Evolutionary conservation across 2,888 invertebrate species (phyloP), one percentile per base, ranked within the genome.

Genomic region (Melanargia galathea): DNA sequence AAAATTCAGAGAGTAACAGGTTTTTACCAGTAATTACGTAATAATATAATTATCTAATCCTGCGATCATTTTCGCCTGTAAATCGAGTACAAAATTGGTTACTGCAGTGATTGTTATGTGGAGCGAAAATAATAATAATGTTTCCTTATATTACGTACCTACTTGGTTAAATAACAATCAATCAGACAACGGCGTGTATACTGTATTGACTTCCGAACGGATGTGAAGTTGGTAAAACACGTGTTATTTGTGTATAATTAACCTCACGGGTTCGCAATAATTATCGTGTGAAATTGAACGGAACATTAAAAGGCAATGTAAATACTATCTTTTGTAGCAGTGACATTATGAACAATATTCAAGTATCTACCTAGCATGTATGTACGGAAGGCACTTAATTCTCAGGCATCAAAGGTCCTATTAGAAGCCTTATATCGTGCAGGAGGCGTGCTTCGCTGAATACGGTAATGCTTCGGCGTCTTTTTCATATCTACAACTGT

Each of bases 81-180:
- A 51, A 64, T 57, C 16, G 35, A 18, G 13, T 45, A 38, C 11
- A 22, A 48, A 20, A 65, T 62, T 64, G n/a, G 26, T 38, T 43
- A 2, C 2, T 60, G n/a, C 16, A 57, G 8, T n/a, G 22, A 10
- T 54, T 38, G 52, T 56, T 64, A 62, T 60, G 45, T 54, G 20
- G 40, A 52, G 40, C 35, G 55, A 43, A 62, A 56, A 51, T 51
- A 62, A 45, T 43, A 43, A 18, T 45, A 63, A 43, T 60, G 30
- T 67, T 71, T 68, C 71, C 67, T 65, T 51, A 26, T 68, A 46
- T 68, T 69, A 70, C 64, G 56, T 62, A 62, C 58, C 13, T 46
- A 51, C 33, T 58, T 52, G 58, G 68, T 75, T 73, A 72, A 70
- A 74, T 73, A 73, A n/a, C n/a, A n/a, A 75, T 68, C 60, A 64